These are phyloP conservation scores for Pasiphila rectangulata DNA, from an alignment of 2,888 invertebrate species.

Conservation along the genomic window DNA sequence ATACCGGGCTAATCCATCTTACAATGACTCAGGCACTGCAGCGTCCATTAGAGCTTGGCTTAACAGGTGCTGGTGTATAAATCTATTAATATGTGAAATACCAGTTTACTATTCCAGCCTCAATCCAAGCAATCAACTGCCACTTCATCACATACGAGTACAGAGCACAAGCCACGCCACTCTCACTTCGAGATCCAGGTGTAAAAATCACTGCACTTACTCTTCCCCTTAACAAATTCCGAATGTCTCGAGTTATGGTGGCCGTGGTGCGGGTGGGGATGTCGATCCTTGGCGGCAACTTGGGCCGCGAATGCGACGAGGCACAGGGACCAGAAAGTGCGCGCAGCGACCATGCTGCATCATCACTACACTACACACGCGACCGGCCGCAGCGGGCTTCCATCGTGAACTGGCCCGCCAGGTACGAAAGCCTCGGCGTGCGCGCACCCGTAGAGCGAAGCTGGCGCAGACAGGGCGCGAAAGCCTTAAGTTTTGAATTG, in stretches of 20 bases:
- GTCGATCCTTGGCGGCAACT: slow-evolving; percentile 55
- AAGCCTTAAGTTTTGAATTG: slow-evolving; percentile 16
- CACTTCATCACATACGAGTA: not conserved
- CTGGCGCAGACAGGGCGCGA: slow-evolving; percentile 36
- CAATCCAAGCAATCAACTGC: not conserved
- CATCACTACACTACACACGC: slow-evolving; percentile 69
- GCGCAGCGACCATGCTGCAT: slow-evolving; percentile 74
- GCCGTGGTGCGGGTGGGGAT: slow-evolving; percentile 38
- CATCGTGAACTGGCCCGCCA: slow-evolving; percentile 71
- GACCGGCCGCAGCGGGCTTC: slow-evolving; percentile 63
- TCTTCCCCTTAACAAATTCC: slow-evolving; percentile 89
- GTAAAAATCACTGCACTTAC: slow-evolving; percentile 76
- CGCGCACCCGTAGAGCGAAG: slow-evolving; percentile 58
- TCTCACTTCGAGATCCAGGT: slow-evolving; percentile 7
- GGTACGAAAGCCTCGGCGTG: slow-evolving; percentile 61
- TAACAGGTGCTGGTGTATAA: not conserved
- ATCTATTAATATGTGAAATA: not conserved
- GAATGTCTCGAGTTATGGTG: slow-evolving; percentile 68
- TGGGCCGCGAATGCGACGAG: slow-evolving; percentile 51
- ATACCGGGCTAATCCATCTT: too few relatives aligned
- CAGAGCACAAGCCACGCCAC: not conserved
- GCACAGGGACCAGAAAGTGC: slow-evolving; percentile 68
- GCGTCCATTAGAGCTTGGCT: too few relatives aligned
- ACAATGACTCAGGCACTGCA: too few relatives aligned
- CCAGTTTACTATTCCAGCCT: too few relatives aligned